phyloP scores from a whole-genome alignment of 2,113 vertebrate species.

The Pomatorhinus ruficollis region DNA sequence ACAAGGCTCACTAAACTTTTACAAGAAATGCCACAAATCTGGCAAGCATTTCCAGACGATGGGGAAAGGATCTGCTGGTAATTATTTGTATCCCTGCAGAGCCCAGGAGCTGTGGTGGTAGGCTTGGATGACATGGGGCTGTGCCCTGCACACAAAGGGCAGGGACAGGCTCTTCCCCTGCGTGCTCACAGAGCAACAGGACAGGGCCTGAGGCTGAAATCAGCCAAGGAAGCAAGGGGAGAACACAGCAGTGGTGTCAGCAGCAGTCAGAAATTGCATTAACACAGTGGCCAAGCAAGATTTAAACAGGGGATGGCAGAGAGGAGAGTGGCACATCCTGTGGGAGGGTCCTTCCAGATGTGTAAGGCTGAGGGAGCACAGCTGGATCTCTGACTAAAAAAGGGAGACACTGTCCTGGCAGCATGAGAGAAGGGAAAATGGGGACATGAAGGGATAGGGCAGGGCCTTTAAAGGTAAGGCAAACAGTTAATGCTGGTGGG shows the following conservation, averaged over 20 bases:
- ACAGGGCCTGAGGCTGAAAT: neutral
- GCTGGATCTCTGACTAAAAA: neutral
- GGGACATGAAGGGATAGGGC: no score
- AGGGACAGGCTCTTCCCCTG: neutral
- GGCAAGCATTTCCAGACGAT: neutral
- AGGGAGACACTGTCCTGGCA: neutral
- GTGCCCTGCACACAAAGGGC: accelerated
- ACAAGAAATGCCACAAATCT: neutral
- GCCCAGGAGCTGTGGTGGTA: neutral
- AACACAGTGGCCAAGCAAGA: neutral
- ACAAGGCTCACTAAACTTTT: neutral
- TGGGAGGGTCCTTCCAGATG: neutral
- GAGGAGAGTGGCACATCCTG: neutral
- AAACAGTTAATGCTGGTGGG: neutral
- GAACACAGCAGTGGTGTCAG: neutral
- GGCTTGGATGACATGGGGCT: neutral
- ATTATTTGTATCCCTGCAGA: neutral
- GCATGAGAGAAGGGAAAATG: neutral
- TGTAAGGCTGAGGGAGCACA: neutral
- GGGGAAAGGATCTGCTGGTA: neutral
- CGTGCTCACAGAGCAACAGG: neutral
- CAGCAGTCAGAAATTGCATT: neutral
- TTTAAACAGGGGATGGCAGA: neutral
- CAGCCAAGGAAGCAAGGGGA: neutral
- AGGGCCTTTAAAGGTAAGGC: neutral